A percentile compares a stretch with the other conserved stretches of the same genome.
These are phyloP conservation scores for Indri indri DNA, from an alignment of 2,113 vertebrate genomes.

Conservation along the genomic window DNA sequence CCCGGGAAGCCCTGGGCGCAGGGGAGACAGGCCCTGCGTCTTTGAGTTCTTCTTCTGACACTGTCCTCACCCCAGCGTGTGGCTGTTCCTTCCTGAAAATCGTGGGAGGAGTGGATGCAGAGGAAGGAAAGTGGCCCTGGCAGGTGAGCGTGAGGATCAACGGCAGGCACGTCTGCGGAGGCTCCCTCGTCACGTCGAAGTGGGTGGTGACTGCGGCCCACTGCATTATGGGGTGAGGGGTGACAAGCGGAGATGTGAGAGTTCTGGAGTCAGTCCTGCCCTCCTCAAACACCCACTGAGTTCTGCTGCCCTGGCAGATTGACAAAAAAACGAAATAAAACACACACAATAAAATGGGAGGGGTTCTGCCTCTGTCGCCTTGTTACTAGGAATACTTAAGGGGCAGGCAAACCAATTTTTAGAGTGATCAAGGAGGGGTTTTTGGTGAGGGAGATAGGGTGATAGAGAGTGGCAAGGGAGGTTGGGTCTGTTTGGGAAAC, in stretches of 20 bases:
- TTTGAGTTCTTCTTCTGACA: background rate
- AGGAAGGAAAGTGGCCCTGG: conserved; percentile 75
- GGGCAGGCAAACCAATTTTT: background rate
- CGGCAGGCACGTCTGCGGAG: conserved; percentile 42
- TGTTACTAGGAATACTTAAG: background rate
- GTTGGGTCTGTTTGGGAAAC: background rate
- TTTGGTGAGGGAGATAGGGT: background rate
- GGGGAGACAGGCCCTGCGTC: background rate
- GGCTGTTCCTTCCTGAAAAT: background rate
- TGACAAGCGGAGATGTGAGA: fast-evolving
- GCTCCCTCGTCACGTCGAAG: conserved; percentile 42
- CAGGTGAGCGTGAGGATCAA: conserved; percentile 66
- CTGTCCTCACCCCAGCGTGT: background rate
- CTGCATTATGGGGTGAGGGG: conserved; percentile 55
- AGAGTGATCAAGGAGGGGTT: background rate
- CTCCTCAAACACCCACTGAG: background rate
- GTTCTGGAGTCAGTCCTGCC: background rate
- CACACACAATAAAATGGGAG: fast-evolving
- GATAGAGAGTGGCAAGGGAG: background rate
- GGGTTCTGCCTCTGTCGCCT: background rate
- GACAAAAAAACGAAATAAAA: background rate
- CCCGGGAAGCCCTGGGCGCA: background rate
- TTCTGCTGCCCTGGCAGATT: background rate
- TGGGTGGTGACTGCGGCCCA: conserved; percentile 72
- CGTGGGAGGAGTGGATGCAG: background rate